Evolutionary conservation across 2,113 vertebrate genomes (phyloP), one percentile per base, ranked within the genome.

Genomic region (Lepisosteus oculatus): DNA sequence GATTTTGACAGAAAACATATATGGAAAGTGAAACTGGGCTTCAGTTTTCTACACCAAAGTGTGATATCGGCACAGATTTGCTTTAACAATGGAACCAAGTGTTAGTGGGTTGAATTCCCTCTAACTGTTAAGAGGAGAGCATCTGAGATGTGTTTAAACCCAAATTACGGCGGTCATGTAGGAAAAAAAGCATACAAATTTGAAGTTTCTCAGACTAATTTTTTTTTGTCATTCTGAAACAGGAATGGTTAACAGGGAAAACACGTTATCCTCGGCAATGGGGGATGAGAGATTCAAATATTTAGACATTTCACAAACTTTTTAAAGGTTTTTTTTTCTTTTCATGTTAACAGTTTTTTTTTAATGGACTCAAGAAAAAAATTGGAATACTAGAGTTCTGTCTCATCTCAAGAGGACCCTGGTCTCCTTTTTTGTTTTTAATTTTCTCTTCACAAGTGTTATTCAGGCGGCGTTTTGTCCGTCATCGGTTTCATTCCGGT

Each of bases 271-370:
- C 84, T 88, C 87, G 85, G 82, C 87, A 85, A 88, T 92, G 89
- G 85, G 17, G 17, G 78, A 91, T 87, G 90, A 90, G 90, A 90
- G 89, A 89, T 70, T 90, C 86, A 91, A 92, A 92, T 92, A 92
- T 87, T 88, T 89, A 90, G 90, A 93, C 90, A 86, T 80, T 88
- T 91, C 90, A 91, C 87, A 90, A 88, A 91, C 81, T 81, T 87
- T 89, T 51, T 51, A 6, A 51, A 51, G 47, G 8, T 74, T 87
- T 86, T 87, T 86, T 84, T 83, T 83, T 88, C 80, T 86, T 87
- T 78, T 88, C 77, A 84, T 81, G 86, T 42, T 85, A 89, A 84
- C 81, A 87, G 81, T 90, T 84, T 87, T 85, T 84, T 86, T 85
- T 77, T 88, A 80, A 86, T 89, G 85, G 86, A 85, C 72, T 85